phyloP scores from a whole-genome alignment of 2,797 vertebrate species.

The Melanotaenia nigrans region DNA sequence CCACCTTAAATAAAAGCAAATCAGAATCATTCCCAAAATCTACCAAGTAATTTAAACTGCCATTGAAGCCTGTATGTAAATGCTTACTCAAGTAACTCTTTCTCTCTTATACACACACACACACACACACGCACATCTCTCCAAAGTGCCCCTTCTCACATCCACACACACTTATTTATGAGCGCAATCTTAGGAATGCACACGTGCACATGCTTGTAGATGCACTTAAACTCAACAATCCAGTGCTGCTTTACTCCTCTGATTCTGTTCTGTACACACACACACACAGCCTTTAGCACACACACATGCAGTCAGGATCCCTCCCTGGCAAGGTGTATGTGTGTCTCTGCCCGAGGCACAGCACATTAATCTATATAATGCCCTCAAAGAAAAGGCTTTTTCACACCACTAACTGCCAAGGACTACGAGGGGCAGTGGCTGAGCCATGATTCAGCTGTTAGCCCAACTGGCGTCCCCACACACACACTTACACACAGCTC shows the following conservation, averaged over 20 bases:
- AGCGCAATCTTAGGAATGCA: conserved; percentile 10
- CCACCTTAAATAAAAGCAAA: conserved; percentile 13
- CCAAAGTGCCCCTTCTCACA: conserved; percentile 55
- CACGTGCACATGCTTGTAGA: conserved; percentile 5
- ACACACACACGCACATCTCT: conserved; percentile 17
- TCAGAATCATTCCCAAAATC: conserved; percentile 32
- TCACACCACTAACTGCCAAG: conserved; percentile 85
- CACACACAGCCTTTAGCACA: conserved; percentile 34
- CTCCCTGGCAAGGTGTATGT: conserved; percentile 77
- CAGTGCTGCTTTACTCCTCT: conserved; percentile 55
- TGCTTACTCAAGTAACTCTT: conserved; percentile 33
- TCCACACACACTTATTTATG: conserved; percentile 26
- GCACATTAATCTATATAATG: conserved; percentile 89
- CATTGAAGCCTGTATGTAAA: conserved; percentile 19
- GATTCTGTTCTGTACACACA: conserved; percentile 42
- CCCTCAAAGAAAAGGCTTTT: conserved; percentile 85
- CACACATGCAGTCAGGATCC: conserved; percentile 65
- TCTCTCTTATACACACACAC: conserved; percentile 22
- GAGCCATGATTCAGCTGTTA: conserved; percentile 84
- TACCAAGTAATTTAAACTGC: conserved; percentile 11
- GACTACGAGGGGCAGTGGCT: conserved; percentile 82
- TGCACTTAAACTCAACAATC: conserved; percentile 56
- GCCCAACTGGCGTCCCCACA: conserved; percentile 77
- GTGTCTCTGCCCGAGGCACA: conserved; percentile 78
- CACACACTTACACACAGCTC: conserved; percentile 23